phyloP scores from a whole-genome alignment of 2,113 vertebrate genomes.

The human (Homo sapiens) region GRCh38 chr2:103956501-103957000 shows the following conservation, averaged over 20 bases:
- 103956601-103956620: neutral
- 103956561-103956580: neutral
- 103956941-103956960: neutral
- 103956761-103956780: neutral
- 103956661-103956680: neutral
- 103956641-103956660: neutral
- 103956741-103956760: neutral
- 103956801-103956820: neutral
- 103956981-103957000: neutral
- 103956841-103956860: neutral
- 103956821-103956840: conserved; percentile 38
- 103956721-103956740: neutral
- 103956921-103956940: neutral
- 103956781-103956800: neutral
- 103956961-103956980: neutral
- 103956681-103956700: neutral
- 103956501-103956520: neutral
- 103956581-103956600: neutral
- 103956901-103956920: conserved; percentile 12
- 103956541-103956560: neutral
- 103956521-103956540: neutral
- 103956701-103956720: neutral
- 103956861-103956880: neutral
- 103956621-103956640: neutral
- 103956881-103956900: conserved; percentile 33